These are phyloP conservation scores for Ondatra zibethicus DNA, from an alignment of 2,113 vertebrate species.

Conservation along the genomic window DNA sequence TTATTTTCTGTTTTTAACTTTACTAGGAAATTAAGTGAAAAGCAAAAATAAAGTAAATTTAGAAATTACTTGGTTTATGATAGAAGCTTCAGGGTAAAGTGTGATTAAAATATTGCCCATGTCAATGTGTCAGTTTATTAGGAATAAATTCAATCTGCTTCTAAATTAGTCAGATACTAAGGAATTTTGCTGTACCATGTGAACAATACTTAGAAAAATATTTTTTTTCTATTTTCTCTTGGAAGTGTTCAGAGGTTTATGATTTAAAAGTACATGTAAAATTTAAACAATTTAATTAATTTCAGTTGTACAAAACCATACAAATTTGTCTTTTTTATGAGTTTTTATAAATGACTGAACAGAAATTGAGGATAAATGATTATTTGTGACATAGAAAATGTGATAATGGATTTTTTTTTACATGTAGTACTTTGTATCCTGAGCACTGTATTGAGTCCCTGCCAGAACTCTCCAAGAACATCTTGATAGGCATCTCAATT, in stretches of 20 bases:
- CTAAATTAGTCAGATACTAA: conserved; percentile 4
- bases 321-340: neutral
- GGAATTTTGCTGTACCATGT: neutral
- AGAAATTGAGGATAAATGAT: neutral
- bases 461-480: conserved; percentile 16
- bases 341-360: neutral
- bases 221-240: neutral
- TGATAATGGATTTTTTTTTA: conserved; percentile 18
- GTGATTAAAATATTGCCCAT: neutral
- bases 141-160: neutral
- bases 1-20: neutral
- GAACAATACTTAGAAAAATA: neutral
- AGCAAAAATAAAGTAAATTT: neutral
- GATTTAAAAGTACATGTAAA: conserved; percentile 18
- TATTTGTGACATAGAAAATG: conserved; percentile 11
- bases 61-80: neutral
- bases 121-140: neutral
- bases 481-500: conserved; percentile 30
- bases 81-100: neutral
- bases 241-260: neutral
- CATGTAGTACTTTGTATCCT: neutral
- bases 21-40: neutral
- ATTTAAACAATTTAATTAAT: conserved; percentile 6
- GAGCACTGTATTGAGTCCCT: neutral
- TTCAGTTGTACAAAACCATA: conserved; percentile 10